Evolutionary conservation across 2,797 vertebrate genomes (phyloP).

Genomic region (Phrynocephalus forsythii): DNA sequence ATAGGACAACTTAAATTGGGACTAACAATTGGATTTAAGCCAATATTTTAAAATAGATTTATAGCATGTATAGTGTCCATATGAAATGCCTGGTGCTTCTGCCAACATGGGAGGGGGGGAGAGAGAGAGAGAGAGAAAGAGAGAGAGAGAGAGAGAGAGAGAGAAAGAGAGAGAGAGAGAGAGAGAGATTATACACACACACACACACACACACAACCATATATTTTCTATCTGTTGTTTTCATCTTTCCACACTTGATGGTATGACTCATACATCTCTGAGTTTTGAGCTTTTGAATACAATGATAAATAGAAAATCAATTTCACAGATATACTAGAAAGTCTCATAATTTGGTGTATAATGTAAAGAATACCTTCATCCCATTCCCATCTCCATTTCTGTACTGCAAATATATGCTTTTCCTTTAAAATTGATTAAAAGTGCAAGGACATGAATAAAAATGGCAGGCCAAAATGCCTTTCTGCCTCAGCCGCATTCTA

Average conservation of each 20-base stretch:
- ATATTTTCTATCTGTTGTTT: background rate
- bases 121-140: background rate
- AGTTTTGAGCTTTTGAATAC: conserved; percentile 2
- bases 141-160: too few relatives aligned
- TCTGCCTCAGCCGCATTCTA: conserved; percentile 66
- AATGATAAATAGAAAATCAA: background rate
- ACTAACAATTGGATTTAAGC: too few relatives aligned
- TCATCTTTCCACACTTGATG: conserved; percentile 8
- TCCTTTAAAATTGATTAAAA: conserved; percentile 67
- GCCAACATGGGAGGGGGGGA: too few relatives aligned
- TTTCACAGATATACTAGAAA: conserved; percentile 34
- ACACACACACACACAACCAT: background rate
- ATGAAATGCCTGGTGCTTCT: background rate
- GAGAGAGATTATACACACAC: too few relatives aligned
- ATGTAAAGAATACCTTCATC: conserved; percentile 42
- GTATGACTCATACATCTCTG: background rate
- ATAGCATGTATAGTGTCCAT: background rate
- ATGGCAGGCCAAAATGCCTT: conserved; percentile 53
- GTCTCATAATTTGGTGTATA: conserved; percentile 38
- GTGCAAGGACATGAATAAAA: conserved; percentile 67
- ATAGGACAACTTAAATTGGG: too few relatives aligned
- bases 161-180: too few relatives aligned
- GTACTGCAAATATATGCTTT: conserved; percentile 53
- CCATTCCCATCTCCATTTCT: conserved; percentile 53
- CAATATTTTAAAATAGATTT: background rate